Evolutionary conservation across 2,113 vertebrate genomes (phyloP).

Genomic region (Ramphastos sulfuratus): DNA sequence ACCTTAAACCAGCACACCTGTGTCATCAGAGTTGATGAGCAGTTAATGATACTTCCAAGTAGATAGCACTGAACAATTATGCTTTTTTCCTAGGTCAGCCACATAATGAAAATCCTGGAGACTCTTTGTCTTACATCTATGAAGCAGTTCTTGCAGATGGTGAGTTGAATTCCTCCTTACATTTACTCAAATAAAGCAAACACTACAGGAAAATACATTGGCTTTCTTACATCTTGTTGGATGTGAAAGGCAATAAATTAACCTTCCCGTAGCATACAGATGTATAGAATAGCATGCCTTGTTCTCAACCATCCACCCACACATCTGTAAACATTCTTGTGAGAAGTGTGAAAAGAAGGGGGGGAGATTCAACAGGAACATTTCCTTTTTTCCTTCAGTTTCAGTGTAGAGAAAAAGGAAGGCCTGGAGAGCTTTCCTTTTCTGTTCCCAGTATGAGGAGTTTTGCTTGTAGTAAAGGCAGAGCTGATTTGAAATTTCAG

Average conservation of each 20-base stretch:
- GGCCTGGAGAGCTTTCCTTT: neutral
- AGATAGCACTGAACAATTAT: neutral
- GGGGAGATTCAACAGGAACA: neutral
- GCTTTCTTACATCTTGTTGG: neutral
- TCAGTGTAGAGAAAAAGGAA: neutral
- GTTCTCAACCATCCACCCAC: neutral
- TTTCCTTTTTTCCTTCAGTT: neutral
- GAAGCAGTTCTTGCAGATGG: neutral
- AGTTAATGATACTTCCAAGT: neutral
- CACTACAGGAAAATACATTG: neutral
- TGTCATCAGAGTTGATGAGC: neutral
- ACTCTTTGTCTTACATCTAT: neutral
- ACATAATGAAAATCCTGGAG: neutral
- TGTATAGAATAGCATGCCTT: neutral
- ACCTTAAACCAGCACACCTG: no score
- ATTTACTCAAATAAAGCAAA: neutral
- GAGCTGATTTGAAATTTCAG: neutral
- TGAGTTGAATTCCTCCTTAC: conserved; percentile 5
- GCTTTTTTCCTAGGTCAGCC: neutral
- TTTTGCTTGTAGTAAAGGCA: neutral
- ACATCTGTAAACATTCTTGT: neutral
- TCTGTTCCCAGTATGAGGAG: neutral
- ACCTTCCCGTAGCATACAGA: neutral
- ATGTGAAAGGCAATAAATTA: neutral
- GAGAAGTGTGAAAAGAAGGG: neutral